Evolutionary conservation across 2,888 invertebrate genomes (phyloP).

Genomic region (Lamellibrachia satsuma): DNA sequence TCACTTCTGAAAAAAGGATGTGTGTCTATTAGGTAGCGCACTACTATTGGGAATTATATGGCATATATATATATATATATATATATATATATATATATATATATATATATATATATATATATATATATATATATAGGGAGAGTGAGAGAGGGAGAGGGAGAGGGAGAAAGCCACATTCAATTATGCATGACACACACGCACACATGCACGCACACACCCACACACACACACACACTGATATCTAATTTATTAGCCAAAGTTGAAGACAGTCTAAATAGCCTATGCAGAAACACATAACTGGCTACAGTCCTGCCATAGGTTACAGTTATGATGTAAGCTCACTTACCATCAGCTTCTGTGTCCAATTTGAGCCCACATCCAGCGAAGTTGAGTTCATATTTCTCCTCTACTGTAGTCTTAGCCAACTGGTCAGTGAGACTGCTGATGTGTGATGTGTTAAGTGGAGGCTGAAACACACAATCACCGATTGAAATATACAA

Average conservation of each 20-base stretch:
- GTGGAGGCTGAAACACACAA: neutral
- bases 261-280: neutral
- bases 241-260: too few species aligned
- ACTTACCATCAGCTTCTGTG: conserved; percentile 80
- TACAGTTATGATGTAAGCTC: neutral
- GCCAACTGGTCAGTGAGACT: conserved; percentile 52
- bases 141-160: too few species aligned
- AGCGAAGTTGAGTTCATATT: conserved; percentile 78
- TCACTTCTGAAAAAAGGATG: too few species aligned
- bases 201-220: too few species aligned
- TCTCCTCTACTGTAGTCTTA: conserved; percentile 50
- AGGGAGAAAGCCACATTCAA: too few species aligned
- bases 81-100: too few species aligned
- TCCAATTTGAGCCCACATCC: conserved; percentile 82
- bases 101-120: too few species aligned
- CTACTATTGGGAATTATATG: too few species aligned
- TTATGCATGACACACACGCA: too few species aligned
- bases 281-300: neutral
- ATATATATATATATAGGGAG: fast-evolving
- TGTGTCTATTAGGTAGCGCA: too few species aligned
- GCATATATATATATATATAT: too few species aligned
- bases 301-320: neutral
- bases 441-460: conserved; percentile 31
- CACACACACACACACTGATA: too few species aligned
- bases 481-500: neutral